phyloP scores from a whole-genome alignment of 2,888 invertebrate species.

The Creontiades dilutus region DNA sequence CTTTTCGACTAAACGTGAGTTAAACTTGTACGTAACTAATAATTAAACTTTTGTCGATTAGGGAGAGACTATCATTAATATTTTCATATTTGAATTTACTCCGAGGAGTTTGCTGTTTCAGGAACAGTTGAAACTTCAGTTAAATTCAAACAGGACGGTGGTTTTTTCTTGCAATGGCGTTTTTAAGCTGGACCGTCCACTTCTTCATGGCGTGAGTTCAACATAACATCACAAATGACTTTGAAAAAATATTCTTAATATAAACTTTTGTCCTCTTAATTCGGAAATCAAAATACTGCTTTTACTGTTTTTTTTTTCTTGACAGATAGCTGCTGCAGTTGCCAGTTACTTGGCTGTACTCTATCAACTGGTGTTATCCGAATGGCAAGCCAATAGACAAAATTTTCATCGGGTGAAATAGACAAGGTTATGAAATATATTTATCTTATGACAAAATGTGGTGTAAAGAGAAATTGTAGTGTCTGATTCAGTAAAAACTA shows the following conservation, averaged over 20 bases:
- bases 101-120: neutral
- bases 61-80: neutral
- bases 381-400: too few species aligned
- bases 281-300: neutral
- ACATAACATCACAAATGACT: neutral
- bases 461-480: too few species aligned
- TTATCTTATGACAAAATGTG: too few species aligned
- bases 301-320: neutral
- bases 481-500: too few species aligned
- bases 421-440: too few species aligned
- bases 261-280: too few species aligned
- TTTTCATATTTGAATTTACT: neutral
- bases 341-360: neutral
- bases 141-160: neutral
- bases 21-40: neutral
- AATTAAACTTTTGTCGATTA: too few species aligned
- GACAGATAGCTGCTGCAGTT: neutral
- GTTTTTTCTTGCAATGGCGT: neutral
- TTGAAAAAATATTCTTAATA: too few species aligned
- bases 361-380: neutral
- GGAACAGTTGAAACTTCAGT: neutral
- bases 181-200: neutral
- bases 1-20: neutral
- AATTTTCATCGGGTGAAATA: too few species aligned
- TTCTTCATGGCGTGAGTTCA: conserved; percentile 11